Percentiles rank a stretch among this genome's conserved stretches.
Evolutionary conservation across 2,113 vertebrate species (phyloP).

Genomic region (Saimiri boliviensis): DNA sequence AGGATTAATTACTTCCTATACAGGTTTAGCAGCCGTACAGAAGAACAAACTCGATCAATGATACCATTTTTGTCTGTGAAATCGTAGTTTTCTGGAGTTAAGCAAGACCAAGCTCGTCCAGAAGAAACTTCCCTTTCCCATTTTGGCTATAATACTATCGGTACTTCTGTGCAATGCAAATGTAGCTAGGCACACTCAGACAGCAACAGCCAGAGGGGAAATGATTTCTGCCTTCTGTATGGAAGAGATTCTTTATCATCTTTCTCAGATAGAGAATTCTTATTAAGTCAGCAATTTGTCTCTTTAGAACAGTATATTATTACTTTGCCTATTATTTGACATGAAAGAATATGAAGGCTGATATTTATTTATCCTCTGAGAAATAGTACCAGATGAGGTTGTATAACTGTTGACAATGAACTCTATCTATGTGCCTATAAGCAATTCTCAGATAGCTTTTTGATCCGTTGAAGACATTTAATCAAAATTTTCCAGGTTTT

Average conservation of each 20-base stretch:
- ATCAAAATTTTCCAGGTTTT: background rate
- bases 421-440: background rate
- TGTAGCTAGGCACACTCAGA: background rate
- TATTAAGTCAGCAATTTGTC: background rate
- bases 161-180: background rate
- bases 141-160: background rate
- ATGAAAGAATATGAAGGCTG: background rate
- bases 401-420: background rate
- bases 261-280: background rate
- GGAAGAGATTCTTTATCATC: background rate
- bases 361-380: background rate
- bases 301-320: background rate
- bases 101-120: background rate
- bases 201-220: background rate
- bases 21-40: background rate
- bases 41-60: background rate
- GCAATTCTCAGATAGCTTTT: background rate
- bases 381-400: background rate
- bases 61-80: background rate
- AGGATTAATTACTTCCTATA: background rate
- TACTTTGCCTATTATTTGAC: background rate
- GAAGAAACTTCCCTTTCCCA: background rate
- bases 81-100: background rate
- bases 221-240: background rate
- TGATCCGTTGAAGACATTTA: background rate